phyloP scores from a whole-genome alignment of 2,113 vertebrate species.

The Neodon shergylaensis region DNA sequence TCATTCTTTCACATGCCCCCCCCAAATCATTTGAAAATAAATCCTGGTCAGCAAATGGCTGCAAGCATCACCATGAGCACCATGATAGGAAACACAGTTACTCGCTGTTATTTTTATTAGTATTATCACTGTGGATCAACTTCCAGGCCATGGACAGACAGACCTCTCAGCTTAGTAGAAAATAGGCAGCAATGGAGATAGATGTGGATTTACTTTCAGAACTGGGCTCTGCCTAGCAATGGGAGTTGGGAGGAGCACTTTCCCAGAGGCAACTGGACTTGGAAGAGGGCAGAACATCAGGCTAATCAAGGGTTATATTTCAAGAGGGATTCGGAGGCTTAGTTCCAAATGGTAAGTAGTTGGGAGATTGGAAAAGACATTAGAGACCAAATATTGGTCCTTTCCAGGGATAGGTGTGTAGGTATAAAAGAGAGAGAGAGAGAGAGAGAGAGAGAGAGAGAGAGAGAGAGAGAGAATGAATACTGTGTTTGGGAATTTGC shows the following conservation, averaged over 20 bases:
- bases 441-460: not conserved
- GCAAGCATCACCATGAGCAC: not conserved
- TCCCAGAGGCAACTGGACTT: fast-evolving
- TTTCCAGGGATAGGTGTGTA: not conserved
- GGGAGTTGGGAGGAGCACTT: not conserved
- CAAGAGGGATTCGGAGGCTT: not conserved
- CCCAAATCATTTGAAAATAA: not conserved
- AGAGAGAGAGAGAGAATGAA: too few relatives aligned
- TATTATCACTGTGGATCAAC: not conserved
- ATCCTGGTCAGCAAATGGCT: not conserved
- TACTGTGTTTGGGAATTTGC: not conserved
- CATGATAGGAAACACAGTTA: too few relatives aligned
- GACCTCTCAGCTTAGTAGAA: not conserved
- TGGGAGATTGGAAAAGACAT: not conserved
- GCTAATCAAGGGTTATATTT: not conserved
- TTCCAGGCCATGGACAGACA: not conserved
- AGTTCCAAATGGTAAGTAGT: not conserved
- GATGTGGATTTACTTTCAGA: not conserved
- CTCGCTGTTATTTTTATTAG: not conserved
- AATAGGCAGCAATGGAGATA: not conserved
- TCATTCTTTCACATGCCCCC: not conserved
- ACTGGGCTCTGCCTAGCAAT: not conserved
- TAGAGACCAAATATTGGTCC: not conserved
- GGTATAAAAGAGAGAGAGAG: not conserved
- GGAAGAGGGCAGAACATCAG: not conserved